Base-by-base conservation (phyloP, 2,888 invertebrate genomes). In the Biston stratarius region DNA sequence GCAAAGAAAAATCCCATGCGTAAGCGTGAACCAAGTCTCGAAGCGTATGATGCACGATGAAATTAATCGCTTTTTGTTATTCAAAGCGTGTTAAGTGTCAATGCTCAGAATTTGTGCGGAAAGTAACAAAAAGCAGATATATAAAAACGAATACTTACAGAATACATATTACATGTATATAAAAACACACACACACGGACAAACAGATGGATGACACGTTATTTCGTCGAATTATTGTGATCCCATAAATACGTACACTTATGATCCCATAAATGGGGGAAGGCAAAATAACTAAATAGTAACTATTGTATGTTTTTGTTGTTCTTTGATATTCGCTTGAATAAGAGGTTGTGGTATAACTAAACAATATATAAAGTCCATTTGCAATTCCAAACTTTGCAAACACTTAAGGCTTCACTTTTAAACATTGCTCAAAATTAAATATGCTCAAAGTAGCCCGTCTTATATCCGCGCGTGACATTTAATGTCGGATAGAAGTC, bases 1-100 rank as follows among this genome's bases (percentile, higher is more conserved):
- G 33, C 12, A 40, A 49, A 59, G 40, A 69, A 67, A 64, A 75
- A 76, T 60, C 70, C 68, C 81, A 83, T 85, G 85, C 85, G 68
- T 64, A 72, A 80, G 74, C 73, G 71, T 68, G 65, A 67, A 70
- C 70, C 64, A 67, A 75, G 74, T 74, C 71, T 64, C 56, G 53
- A 74, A 69, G 70, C 71, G 53, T 62, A 52, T 71, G 65, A 62
- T 70, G 61, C 67, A 67, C 12, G 12, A 73, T 70, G 71, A 62
- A 60, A 70, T 74, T 74, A 74, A 67, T 72, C 62, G 72, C 71
- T 11, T 64, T 65, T 68, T 70, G 73, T 75, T 75, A 73, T 65
- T 57, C 15, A 36, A 73, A 73, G 73, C 74, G 58, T 63, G 66
- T 66, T 64, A 66, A 59, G 60, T 64, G 56, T 56, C 15, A 12